These are phyloP conservation scores for Gallinago nigripennis DNA, from an alignment of 2,797 vertebrate genomes.

Conservation along the genomic window DNA sequence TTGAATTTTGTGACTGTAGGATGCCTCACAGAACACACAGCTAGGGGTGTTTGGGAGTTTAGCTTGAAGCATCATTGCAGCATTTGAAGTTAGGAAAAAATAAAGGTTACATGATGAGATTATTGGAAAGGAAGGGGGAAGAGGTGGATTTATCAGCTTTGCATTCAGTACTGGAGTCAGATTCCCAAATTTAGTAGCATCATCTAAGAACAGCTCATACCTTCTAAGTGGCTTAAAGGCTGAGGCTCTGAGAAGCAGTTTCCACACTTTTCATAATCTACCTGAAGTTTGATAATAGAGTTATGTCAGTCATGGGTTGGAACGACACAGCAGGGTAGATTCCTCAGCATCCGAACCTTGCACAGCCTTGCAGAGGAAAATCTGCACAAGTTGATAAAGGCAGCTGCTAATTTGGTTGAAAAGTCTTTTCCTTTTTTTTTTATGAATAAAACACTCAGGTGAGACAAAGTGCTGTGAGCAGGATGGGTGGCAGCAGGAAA, in stretches of 20 bases:
- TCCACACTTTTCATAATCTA: not conserved
- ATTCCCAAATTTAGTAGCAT: not conserved
- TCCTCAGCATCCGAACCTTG: not conserved
- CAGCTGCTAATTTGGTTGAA: not conserved
- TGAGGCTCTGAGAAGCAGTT: not conserved
- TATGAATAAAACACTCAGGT: not conserved
- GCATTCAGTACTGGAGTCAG: not conserved
- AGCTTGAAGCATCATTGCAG: not conserved
- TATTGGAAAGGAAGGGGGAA: not conserved
- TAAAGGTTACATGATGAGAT: not conserved
- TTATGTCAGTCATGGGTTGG: not conserved
- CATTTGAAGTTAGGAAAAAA: not conserved
- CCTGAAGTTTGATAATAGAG: not conserved
- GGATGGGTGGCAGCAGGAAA: not conserved
- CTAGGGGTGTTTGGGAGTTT: not conserved
- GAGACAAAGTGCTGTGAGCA: not conserved
- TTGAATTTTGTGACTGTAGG: not conserved
- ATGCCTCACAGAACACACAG: not conserved
- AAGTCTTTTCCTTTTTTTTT: not conserved
- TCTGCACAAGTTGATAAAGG: not conserved
- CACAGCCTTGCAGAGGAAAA: not conserved
- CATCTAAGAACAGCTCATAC: not conserved
- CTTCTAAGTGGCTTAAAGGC: not conserved
- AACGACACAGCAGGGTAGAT: not conserved
- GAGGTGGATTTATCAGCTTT: not conserved